Base-by-base conservation (phyloP, 2,888 invertebrate species). In the Lycia hirtaria region DNA sequence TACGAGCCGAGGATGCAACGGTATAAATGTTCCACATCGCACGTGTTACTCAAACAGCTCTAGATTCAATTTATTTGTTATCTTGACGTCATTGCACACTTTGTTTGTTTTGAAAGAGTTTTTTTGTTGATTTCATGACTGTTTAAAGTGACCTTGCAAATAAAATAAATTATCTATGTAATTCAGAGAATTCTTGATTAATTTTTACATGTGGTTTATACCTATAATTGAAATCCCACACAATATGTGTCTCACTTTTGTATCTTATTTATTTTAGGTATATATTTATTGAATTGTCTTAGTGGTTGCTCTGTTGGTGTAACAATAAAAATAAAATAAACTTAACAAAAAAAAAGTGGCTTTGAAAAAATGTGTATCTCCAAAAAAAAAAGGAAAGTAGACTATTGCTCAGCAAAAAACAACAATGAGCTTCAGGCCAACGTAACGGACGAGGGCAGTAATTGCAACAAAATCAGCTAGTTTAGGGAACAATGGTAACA, bases 401-500 rank as follows among this genome's bases (percentile, higher is more conserved):
- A 37, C 20, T 45, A 9, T 38, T 37, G 37, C 9, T 35, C 12
- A 52, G 52, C 44, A 22, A 35, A 56, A 50, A 63, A 62, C 41
- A 59, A 62, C 57, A 67, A 57, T 22, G 44, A 53, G n/a, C 38
- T 41, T 6, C 41, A 41, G 62, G 48, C 64, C 60, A 61, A 63
- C 43, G 59, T 64, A 68, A 53, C 62, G 54, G 67, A 64, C 54
- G 51, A 56, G 55, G 48, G 58, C 52, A 63, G 52, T 63, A 71
- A 71, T 67, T 69, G 65, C 64, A 64, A 69, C 68, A 67, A 63
- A 71, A 72, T 67, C 53, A 60, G 64, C 60, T 64, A 61, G 56
- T 66, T 68, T 63, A 72, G 68, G 71, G 71, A 70, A 75, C 71
- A 73, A 71, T 66, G 59, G 62, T 60, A 73, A 79, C 75, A 78